phyloP scores from a whole-genome alignment of 2,797 vertebrate species.

The Phataginus tetradactyla region DNA sequence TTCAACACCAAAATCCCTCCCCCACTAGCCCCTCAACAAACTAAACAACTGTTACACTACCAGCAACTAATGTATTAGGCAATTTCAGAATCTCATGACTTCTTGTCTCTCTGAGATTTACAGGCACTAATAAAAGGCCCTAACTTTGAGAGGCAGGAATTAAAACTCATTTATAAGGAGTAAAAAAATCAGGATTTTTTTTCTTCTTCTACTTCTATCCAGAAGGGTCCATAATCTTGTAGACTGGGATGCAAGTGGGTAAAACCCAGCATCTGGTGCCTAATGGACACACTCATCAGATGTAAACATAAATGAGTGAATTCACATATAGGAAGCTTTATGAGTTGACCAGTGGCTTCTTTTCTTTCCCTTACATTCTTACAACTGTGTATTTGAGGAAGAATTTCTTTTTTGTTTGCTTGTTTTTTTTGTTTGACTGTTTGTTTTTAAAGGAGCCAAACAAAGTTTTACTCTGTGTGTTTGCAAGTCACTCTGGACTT shows the following conservation, averaged over 20 bases:
- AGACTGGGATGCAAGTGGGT: neutral
- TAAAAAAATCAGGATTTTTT: slow-evolving; percentile 25
- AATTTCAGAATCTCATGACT: slow-evolving; percentile 86
- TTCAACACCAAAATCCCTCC: slow-evolving; percentile 84
- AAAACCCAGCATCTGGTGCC: neutral
- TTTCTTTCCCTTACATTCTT: neutral
- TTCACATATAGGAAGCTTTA: neutral
- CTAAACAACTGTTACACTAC: slow-evolving; percentile 87
- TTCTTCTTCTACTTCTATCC: neutral
- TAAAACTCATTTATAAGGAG: slow-evolving; percentile 85
- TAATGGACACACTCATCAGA: neutral
- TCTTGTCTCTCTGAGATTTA: slow-evolving; percentile 86
- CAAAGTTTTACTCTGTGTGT: neutral
- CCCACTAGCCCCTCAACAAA: slow-evolving; percentile 83
- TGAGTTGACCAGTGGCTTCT: neutral
- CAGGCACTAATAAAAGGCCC: slow-evolving; percentile 85
- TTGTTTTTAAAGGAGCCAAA: neutral
- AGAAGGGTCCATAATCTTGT: neutral
- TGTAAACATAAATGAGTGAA: neutral
- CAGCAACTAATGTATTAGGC: slow-evolving; percentile 87
- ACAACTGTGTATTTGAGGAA: neutral
- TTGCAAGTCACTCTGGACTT: neutral
- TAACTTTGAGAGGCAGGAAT: slow-evolving; percentile 82
- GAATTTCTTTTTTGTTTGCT: neutral
- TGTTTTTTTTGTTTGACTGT: too few relatives aligned